Percentiles rank a stretch among this genome's conserved stretches.
Conservation (phyloP, 2,888 invertebrate species). For the Drosophila kambysellisi region DNA sequence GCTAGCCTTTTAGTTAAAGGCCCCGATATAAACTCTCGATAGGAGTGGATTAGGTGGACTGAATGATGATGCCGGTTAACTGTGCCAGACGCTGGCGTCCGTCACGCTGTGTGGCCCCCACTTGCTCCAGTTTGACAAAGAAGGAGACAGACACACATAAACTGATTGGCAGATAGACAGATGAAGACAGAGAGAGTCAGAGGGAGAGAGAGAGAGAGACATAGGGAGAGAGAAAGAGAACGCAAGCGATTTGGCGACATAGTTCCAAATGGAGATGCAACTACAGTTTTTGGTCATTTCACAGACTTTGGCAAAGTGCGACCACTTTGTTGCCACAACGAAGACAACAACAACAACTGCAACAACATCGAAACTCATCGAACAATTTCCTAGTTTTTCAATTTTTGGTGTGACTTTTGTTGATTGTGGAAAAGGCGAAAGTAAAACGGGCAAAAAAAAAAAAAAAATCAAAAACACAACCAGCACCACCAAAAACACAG, state of each 20-base stretch:
- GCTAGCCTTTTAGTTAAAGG: slow-evolving; percentile 69
- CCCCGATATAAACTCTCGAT: slow-evolving; percentile 43
- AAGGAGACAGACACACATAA: slow-evolving; percentile 8
- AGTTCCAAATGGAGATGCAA: slow-evolving; percentile 36
- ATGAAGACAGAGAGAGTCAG: neutral
- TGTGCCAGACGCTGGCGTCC: slow-evolving; percentile 38
- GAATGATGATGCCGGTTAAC: slow-evolving; percentile 21
- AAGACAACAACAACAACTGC: slow-evolving; percentile 10
- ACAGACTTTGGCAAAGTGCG: slow-evolving; percentile 37
- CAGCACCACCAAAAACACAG: slow-evolving; percentile 16
- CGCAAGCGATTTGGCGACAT: slow-evolving; percentile 17
- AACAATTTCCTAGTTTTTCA: slow-evolving; percentile 67
- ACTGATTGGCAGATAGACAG: neutral
- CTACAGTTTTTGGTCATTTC: slow-evolving; percentile 49
- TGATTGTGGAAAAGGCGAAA: slow-evolving; percentile 61
- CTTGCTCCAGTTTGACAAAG: slow-evolving; percentile 51
- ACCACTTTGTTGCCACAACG: slow-evolving; percentile 28
- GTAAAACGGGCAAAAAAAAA: slow-evolving; percentile 41
- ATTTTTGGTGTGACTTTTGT: slow-evolving; percentile 68
- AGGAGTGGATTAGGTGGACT: slow-evolving; percentile 11
- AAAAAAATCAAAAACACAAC: neutral
- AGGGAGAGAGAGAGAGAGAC: neutral
- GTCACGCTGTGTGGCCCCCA: slow-evolving; percentile 65
- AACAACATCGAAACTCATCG: slow-evolving; percentile 49
- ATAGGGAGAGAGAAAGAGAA: neutral